Evolutionary conservation across 2,888 invertebrate species (phyloP), one percentile per base, ranked within the genome.

Genomic region (Andrena bucephala): DNA sequence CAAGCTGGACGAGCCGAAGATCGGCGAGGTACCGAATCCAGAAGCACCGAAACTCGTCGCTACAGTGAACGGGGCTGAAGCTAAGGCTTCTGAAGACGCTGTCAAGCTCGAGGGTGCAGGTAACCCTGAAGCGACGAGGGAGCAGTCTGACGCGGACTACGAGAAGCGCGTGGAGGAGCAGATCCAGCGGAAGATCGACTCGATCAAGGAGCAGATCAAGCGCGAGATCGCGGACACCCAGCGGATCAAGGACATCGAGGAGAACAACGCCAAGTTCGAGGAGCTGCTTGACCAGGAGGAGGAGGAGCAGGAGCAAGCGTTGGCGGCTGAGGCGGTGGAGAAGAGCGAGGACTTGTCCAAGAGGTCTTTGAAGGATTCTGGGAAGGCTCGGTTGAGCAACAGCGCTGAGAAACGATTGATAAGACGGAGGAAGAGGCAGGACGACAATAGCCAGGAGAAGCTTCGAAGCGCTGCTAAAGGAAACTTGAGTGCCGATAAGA

Each of bases 171-270:
- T 94, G 13, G 93, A 94, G 80, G 86, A 91, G n/a, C 90, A 93
- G 77, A 94, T 94, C 67, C 91, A 94, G 84, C 83, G 90, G 16
- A 93, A 92, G 85, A 94, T 94, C 65, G 91, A 93, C 29, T 90
- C 92, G 13, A 93, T 94, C 48, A 94, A 94, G 75, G 93, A 93
- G 16, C 92, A 94, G 72, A 93, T 94, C 1, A 93, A 93, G 69
- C 89, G 93, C 2, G 93, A 94, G 84, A 92, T 94, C 36, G 92
- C 90, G 42, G 87, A 85, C 10, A 89, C 89, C 5, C 85, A 85
- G 2, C 86, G 77, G 8, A 77, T 89, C 2, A 77, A 83, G 0
- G 89, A 87, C 50, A 92, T 91, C 77, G 86, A 89, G 65, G 84
- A 80, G n/a, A 92, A 92, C 52, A 92, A 93, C 69, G 90, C 87